These are phyloP conservation scores for Scelioninae gen. 1 DNA, from an alignment of 2,888 invertebrate species.

Conservation along the genomic window DNA sequence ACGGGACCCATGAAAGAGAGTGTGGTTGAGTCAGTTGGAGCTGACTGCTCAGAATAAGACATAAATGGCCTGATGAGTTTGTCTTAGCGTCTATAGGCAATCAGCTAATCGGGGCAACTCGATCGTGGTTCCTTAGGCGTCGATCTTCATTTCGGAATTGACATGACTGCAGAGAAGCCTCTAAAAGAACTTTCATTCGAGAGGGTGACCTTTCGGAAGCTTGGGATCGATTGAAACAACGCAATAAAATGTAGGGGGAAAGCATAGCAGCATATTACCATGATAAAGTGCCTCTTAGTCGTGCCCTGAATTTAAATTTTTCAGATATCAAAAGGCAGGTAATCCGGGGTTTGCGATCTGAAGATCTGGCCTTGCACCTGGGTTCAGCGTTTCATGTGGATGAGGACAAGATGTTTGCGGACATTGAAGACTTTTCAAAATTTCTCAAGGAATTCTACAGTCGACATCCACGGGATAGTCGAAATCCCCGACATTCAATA, in stretches of 20 bases:
- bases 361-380: conserved; percentile 19
- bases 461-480: conserved; percentile 8
- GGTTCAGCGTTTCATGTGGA: conserved; percentile 5
- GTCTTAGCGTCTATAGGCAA: conserved; percentile 22
- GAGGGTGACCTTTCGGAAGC: conserved; percentile 38
- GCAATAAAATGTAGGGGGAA: conserved; percentile 12
- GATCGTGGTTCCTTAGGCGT: conserved; percentile 30
- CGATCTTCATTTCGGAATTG: too few relatives aligned
- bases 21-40: too few relatives aligned
- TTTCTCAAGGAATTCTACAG: conserved; percentile 9
- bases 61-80: conserved; percentile 12
- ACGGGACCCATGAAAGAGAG: too few relatives aligned
- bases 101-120: conserved; percentile 26
- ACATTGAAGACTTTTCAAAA: not conserved
- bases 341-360: conserved; percentile 9
- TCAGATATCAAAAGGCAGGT: conserved; percentile 26
- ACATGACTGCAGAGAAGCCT: too few relatives aligned
- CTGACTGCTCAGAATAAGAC: too few relatives aligned
- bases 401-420: conserved; percentile 37
- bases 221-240: conserved; percentile 45
- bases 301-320: conserved; percentile 24
- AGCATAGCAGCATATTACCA: conserved; percentile 25
- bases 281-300: conserved; percentile 42
- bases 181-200: too few relatives aligned
- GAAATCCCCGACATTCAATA: not conserved